phyloP scores from a whole-genome alignment of 92 coral and sea anemone genomes.

The Paramuricea clavata region DNA sequence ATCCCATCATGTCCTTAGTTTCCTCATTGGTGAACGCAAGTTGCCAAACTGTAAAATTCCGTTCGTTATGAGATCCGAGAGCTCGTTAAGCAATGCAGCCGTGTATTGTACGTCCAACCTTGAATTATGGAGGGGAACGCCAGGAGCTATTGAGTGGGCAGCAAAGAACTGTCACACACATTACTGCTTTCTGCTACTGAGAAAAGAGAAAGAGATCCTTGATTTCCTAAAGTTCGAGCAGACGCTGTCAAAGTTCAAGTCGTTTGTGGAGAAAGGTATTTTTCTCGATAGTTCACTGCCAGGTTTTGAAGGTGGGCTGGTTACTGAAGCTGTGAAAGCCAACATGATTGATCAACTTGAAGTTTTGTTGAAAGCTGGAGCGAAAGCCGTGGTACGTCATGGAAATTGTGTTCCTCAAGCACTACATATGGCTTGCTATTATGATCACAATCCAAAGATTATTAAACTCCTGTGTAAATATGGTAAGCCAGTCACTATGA shows the following conservation, averaged over 20 bases:
- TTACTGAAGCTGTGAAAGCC: constrained; percentile 65
- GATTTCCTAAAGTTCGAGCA: constrained; percentile 48
- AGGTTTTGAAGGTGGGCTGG: constrained; percentile 59
- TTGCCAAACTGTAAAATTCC: constrained; percentile 74
- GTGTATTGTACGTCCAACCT: constrained; percentile 74
- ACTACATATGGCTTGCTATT: constrained; percentile 82
- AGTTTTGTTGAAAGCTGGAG: constrained; percentile 69
- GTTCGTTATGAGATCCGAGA: constrained; percentile 66
- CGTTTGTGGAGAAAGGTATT: constrained; percentile 66
- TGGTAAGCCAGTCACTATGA: constrained; percentile 43
- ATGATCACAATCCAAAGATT: constrained; percentile 67
- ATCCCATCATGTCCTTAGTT: constrained; percentile 58
- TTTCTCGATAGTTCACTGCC: constrained; percentile 65
- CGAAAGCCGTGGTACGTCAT: constrained; percentile 54
- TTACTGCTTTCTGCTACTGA: constrained; percentile 67
- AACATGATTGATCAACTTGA: constrained; percentile 65
- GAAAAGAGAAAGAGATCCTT: constrained; percentile 64
- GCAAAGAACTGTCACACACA: constrained; percentile 69
- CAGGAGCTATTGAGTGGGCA: constrained; percentile 83
- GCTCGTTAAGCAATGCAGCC: constrained; percentile 71
- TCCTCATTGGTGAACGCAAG: constrained; percentile 75
- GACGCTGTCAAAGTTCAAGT: constrained; percentile 39
- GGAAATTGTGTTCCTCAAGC: constrained; percentile 67
- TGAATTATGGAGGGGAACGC: constrained; percentile 76
- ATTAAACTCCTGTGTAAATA: constrained; percentile 70